Percentiles rank a stretch among this genome's conserved stretches.
Conservation (phyloP, 1,140 invertebrate genomes). For the Macrotrachela quadricornifera region DNA sequence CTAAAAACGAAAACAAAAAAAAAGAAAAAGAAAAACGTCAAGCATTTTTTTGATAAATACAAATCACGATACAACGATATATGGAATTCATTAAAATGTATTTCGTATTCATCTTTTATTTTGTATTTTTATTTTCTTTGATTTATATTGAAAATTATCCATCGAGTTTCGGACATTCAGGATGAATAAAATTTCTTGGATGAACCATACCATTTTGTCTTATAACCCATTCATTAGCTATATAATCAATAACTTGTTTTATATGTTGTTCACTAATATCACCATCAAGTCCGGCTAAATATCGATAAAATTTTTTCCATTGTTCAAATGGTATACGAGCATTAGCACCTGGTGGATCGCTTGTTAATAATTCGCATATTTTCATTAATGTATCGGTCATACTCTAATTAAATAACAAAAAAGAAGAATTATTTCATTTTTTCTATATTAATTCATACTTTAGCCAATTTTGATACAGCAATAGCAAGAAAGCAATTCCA, state of each 20-base stretch:
- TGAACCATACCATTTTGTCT: slow-evolving; percentile 25
- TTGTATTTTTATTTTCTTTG: no score
- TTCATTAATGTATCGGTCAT: slow-evolving; percentile 53
- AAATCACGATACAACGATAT: no score
- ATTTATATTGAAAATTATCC: slow-evolving; percentile 8
- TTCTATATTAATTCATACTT: slow-evolving; percentile 15
- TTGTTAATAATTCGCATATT: slow-evolving; percentile 54
- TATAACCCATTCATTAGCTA: slow-evolving; percentile 29
- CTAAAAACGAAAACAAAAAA: no score
- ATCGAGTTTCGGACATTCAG: slow-evolving; percentile 22
- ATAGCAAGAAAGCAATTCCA: slow-evolving; percentile 46
- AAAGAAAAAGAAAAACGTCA: no score
- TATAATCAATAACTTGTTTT: slow-evolving; percentile 20
- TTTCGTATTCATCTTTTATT: no score
- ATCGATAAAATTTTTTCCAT: slow-evolving; percentile 45
- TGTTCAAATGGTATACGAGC: slow-evolving; percentile 44
- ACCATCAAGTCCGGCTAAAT: slow-evolving; percentile 45
- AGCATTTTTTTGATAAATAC: no score
- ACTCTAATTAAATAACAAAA: slow-evolving; percentile 32
- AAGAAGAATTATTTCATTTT: background rate
- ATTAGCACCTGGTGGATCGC: slow-evolving; percentile 54
- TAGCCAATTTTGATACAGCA: slow-evolving; percentile 40
- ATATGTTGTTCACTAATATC: slow-evolving; percentile 27
- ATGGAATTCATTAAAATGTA: no score
- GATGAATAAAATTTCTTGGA: slow-evolving; percentile 25